Evolutionary conservation across 2,797 vertebrate species (phyloP).

Genomic region (Glyptemys insculpta): DNA sequence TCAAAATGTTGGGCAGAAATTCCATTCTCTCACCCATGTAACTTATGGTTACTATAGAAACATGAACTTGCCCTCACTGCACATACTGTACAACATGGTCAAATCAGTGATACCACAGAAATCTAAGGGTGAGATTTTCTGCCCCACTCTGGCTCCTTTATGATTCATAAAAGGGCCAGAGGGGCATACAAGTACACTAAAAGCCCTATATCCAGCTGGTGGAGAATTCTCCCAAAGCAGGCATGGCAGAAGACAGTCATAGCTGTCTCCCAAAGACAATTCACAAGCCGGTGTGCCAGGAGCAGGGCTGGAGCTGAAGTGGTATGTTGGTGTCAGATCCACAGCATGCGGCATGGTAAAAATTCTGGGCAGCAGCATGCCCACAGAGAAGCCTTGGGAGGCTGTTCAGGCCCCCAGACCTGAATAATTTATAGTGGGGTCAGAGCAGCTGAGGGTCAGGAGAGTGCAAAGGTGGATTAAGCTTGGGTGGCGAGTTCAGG

Average conservation of each 20-base stretch:
- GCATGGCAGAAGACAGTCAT: not conserved
- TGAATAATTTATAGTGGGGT: not conserved
- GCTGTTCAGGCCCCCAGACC: not conserved
- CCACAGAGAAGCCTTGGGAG: not conserved
- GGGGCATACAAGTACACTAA: not conserved
- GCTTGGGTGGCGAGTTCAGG: not conserved
- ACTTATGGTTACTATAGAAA: not conserved
- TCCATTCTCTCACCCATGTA: accelerated
- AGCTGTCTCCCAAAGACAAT: not conserved
- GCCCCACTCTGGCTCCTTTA: not conserved
- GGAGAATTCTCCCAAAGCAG: not conserved
- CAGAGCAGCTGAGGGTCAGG: not conserved
- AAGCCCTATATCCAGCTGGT: not conserved
- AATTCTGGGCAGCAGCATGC: not conserved
- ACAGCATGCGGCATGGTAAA: not conserved
- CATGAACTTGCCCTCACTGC: not conserved
- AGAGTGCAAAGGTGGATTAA: not conserved
- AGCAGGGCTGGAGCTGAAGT: not conserved
- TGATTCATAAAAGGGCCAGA: not conserved
- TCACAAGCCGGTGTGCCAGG: not conserved
- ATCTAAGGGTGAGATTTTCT: not conserved
- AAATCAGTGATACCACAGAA: not conserved
- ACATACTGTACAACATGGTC: not conserved
- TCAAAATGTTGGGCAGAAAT: not conserved
- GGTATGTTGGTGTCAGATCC: not conserved